Conservation (phyloP, 2,888 invertebrate species). For the Trimorus sp. region DNA sequence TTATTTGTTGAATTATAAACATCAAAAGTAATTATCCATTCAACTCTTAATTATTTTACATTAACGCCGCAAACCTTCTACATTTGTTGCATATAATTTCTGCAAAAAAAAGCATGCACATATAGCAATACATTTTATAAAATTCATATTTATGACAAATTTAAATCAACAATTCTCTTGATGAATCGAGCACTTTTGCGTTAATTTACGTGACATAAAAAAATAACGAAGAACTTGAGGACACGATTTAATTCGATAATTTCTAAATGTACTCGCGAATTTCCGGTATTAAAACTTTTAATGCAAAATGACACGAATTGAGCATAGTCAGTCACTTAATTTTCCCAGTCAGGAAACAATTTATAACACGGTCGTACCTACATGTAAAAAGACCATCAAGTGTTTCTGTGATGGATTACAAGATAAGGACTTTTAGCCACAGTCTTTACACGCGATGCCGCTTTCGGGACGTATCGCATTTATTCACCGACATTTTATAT, state of each 20-base stretch:
- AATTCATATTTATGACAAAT: no score
- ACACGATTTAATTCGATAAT: slow-evolving; percentile 15
- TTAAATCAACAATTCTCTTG: no score
- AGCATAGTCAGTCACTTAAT: slow-evolving; percentile 38
- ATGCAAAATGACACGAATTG: slow-evolving; percentile 29
- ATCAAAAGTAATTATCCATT: no score
- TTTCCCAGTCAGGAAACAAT: slow-evolving; percentile 38
- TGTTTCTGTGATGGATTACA: slow-evolving; percentile 22
- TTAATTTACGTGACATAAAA: no score
- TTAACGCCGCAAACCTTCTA: no score
- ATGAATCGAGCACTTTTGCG: no score
- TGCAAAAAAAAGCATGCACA: no score
- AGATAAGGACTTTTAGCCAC: slow-evolving; percentile 32
- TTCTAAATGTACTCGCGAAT: background rate
- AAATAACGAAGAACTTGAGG: background rate
- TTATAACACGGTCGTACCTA: slow-evolving; percentile 33
- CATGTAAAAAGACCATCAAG: slow-evolving; percentile 44
- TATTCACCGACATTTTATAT: no score
- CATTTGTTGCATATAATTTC: no score
- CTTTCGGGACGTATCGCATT: background rate
- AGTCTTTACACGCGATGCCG: slow-evolving; percentile 28
- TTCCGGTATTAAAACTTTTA: slow-evolving; percentile 35
- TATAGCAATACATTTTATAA: no score
- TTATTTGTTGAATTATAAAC: no score
- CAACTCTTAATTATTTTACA: no score